Conservation (phyloP, 2,888 invertebrate species). For the Eupelmus urozonus region DNA sequence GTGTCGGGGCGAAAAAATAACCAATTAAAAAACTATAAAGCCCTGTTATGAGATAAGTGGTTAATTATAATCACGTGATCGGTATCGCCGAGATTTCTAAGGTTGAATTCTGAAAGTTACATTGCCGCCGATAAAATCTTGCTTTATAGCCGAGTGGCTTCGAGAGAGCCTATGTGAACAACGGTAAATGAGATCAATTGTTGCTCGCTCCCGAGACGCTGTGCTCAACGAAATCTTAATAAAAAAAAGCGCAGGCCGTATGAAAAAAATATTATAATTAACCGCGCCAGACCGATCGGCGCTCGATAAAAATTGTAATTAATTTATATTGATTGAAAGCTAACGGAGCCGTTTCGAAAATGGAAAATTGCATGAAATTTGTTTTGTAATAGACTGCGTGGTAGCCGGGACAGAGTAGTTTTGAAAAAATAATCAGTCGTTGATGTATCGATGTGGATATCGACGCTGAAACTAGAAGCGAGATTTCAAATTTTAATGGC, state of each 20-base stretch:
- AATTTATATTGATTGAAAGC: slow-evolving; percentile 35
- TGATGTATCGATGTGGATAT: too few species aligned
- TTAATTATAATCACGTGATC: slow-evolving; percentile 54
- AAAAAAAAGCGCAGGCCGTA: slow-evolving; percentile 10
- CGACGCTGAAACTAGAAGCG: too few species aligned
- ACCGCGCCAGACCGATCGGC: slow-evolving; percentile 16
- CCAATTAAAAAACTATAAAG: slow-evolving; percentile 46
- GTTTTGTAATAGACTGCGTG: too few species aligned
- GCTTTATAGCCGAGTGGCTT: slow-evolving; percentile 40
- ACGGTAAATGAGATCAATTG: slow-evolving; percentile 50
- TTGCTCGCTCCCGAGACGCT: background rate
- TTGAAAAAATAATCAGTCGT: too few species aligned
- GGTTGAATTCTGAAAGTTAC: slow-evolving; percentile 55
- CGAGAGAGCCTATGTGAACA: slow-evolving; percentile 38
- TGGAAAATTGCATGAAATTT: too few species aligned
- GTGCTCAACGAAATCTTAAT: slow-evolving; percentile 33
- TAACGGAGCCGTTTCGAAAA: too few species aligned
- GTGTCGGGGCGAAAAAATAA: background rate
- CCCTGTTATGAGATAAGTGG: slow-evolving; percentile 41
- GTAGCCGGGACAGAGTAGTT: too few species aligned
- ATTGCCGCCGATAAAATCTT: slow-evolving; percentile 50
- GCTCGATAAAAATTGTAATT: slow-evolving; percentile 26
- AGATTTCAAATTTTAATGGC: too few species aligned
- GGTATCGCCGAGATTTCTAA: slow-evolving; percentile 52
- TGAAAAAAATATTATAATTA: slow-evolving; percentile 26